Percentiles rank a stretch among this genome's conserved stretches.
These are phyloP conservation scores for Hyperoplus immaculatus DNA, from an alignment of 2,797 vertebrate species.

Conservation along the genomic window DNA sequence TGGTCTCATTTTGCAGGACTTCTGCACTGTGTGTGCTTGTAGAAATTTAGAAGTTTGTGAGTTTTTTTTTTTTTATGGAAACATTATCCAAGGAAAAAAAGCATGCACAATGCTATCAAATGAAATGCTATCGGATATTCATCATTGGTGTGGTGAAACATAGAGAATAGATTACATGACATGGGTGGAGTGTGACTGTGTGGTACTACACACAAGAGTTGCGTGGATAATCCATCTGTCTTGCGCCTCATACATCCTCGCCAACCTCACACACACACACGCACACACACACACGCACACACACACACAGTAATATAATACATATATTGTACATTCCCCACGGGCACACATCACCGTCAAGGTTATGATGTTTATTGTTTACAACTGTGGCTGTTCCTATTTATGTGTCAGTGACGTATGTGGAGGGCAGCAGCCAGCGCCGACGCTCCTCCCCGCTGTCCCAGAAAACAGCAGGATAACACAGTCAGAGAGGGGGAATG, in stretches of 20 bases:
- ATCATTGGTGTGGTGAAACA: constrained; percentile 20
- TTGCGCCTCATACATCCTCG: constrained; percentile 11
- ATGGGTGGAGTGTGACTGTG: not conserved
- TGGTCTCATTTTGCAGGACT: not conserved
- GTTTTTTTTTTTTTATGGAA: constrained; percentile 34
- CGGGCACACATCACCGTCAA: constrained; percentile 52
- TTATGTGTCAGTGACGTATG: constrained; percentile 59
- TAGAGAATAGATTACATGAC: not conserved
- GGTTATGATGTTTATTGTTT: constrained; percentile 66
- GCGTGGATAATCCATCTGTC: constrained; percentile 32
- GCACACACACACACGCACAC: constrained; percentile 22
- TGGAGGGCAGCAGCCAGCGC: not conserved
- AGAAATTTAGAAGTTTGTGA: constrained; percentile 55
- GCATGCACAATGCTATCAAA: constrained; percentile 15
- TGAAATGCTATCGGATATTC: constrained; percentile 18
- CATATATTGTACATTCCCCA: constrained; percentile 35
- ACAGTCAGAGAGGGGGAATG: constrained; percentile 47
- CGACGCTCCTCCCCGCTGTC: constrained; percentile 22
- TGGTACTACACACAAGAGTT: constrained; percentile 10
- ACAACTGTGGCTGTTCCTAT: constrained; percentile 47
- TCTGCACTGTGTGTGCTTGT: constrained; percentile 36
- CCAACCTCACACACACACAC: not conserved
- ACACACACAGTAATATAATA: constrained; percentile 9
- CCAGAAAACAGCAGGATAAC: constrained; percentile 56
- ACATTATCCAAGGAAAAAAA: constrained; percentile 21